phyloP scores from a whole-genome alignment of 1,140 invertebrate genomes.

The Leucophenga varia region DNA sequence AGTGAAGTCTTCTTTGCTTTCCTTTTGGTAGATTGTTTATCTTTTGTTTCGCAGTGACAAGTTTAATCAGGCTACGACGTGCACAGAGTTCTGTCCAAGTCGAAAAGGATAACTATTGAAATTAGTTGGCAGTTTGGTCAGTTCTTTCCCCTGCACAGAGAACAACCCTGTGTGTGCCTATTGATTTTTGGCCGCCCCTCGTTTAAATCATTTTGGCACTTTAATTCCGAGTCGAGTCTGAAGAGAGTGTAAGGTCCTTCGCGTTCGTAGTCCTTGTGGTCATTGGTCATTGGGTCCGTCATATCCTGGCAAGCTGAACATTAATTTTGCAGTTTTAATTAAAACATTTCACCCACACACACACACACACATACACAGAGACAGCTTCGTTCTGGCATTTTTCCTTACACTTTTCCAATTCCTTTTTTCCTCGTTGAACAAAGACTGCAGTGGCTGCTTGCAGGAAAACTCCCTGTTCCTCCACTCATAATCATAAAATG shows the following conservation, averaged over 20 bases:
- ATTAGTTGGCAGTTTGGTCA: slow-evolving; percentile 40
- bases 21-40: no score
- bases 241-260: no score
- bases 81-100: slow-evolving; percentile 15
- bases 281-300: slow-evolving; percentile 12
- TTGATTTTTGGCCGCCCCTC: no score
- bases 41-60: slow-evolving; percentile 50
- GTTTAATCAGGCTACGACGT: slow-evolving; percentile 41
- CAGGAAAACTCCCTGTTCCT: slow-evolving; percentile 10
- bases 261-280: no score
- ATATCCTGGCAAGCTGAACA: slow-evolving; percentile 26
- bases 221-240: no score
- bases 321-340: slow-evolving; percentile 49
- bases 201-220: no score
- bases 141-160: no score
- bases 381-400: slow-evolving; percentile 3
- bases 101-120: slow-evolving; percentile 52
- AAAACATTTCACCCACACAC: slow-evolving; percentile 29
- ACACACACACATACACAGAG: slow-evolving; percentile 8
- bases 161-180: no score
- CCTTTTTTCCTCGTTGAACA: slow-evolving; percentile 6
- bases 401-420: slow-evolving; percentile 11
- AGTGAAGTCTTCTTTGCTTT: no score
- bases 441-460: slow-evolving; percentile 7
- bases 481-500: slow-evolving; percentile 51